A percentile compares a stretch with the other conserved stretches of the same genome.
Conservation (phyloP, 1,140 invertebrate genomes). For the Scaptomyza hsui region DNA sequence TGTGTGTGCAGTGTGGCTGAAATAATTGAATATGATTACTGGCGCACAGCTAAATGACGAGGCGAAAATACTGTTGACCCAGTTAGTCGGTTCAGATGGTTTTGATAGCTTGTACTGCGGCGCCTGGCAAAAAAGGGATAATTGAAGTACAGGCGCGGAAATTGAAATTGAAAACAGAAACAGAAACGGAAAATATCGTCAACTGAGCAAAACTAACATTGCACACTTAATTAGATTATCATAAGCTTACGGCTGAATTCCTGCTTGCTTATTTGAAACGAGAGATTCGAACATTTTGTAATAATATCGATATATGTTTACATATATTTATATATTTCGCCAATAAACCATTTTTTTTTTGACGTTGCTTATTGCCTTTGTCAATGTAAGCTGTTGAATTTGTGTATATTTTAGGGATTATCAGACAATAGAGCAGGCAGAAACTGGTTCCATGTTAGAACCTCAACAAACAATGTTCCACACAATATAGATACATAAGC, state of each 20-base stretch:
- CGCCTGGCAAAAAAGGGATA: constrained; percentile 44
- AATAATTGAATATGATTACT: constrained; percentile 73
- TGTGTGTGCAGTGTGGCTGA: constrained; percentile 32
- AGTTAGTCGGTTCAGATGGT: constrained; percentile 52
- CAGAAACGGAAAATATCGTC: constrained; percentile 53
- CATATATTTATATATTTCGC: not conserved
- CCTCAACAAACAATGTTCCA: constrained; percentile 48
- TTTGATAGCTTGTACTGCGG: constrained; percentile 24
- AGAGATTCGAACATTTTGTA: not conserved
- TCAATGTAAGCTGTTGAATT: constrained; percentile 16
- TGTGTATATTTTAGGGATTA: constrained; percentile 18
- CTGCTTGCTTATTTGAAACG: too few relatives aligned
- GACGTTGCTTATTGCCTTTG: not conserved
- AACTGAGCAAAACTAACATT: constrained; percentile 17
- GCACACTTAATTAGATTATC: constrained; percentile 38
- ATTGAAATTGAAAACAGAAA: constrained; percentile 56
- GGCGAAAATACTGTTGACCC: constrained; percentile 59
- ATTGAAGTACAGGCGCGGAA: constrained; percentile 72
- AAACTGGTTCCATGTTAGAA: constrained; percentile 27
- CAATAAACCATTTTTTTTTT: not conserved
- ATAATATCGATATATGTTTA: not conserved
- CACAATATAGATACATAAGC: constrained; percentile 41
- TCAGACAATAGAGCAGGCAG: constrained; percentile 19
- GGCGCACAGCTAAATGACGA: constrained; percentile 49
- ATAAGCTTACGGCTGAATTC: constrained; percentile 8